phyloP scores from a whole-genome alignment of 1,140 invertebrate species.

The Eulimnadia texana region DNA sequence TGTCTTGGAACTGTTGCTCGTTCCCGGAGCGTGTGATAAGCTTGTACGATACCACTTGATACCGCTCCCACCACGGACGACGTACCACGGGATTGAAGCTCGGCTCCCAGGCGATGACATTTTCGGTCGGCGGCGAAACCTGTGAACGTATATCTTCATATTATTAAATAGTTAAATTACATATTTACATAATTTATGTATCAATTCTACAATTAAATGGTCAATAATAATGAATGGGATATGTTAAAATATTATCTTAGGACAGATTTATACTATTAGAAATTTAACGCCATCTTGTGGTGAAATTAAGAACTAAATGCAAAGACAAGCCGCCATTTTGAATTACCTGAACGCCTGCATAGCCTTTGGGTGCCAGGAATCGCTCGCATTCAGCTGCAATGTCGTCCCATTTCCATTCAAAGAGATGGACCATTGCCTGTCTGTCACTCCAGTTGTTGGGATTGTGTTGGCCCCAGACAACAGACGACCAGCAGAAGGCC shows the following conservation, averaged over 20 bases:
- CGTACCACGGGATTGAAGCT: slow-evolving; percentile 27
- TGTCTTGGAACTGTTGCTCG: slow-evolving; percentile 48
- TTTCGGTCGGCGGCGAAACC: slow-evolving; percentile 45
- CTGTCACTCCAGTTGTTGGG: slow-evolving; percentile 17
- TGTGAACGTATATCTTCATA: slow-evolving; percentile 22
- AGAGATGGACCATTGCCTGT: slow-evolving; percentile 52
- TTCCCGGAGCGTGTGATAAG: slow-evolving; percentile 60
- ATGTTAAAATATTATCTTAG: no score
- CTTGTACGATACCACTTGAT: slow-evolving; percentile 77
- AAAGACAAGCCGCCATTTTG: no score
- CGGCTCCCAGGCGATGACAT: slow-evolving; percentile 32
- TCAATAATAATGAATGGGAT: no score
- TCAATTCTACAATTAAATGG: no score
- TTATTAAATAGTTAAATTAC: no score
- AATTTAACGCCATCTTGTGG: no score
- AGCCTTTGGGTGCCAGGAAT: slow-evolving; percentile 59
- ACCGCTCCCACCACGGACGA: slow-evolving; percentile 65
- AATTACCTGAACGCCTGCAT: slow-evolving; percentile 26
- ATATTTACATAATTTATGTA: no score
- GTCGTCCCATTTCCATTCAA: slow-evolving; percentile 74
- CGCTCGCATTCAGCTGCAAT: slow-evolving; percentile 67
- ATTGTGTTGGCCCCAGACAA: slow-evolving; percentile 14
- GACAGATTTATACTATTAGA: no score
- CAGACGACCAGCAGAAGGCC: not conserved
- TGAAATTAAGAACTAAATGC: no score